Evolutionary conservation across 2,797 vertebrate species (phyloP).

Genomic region (Phaenicophaeus curvirostris): DNA sequence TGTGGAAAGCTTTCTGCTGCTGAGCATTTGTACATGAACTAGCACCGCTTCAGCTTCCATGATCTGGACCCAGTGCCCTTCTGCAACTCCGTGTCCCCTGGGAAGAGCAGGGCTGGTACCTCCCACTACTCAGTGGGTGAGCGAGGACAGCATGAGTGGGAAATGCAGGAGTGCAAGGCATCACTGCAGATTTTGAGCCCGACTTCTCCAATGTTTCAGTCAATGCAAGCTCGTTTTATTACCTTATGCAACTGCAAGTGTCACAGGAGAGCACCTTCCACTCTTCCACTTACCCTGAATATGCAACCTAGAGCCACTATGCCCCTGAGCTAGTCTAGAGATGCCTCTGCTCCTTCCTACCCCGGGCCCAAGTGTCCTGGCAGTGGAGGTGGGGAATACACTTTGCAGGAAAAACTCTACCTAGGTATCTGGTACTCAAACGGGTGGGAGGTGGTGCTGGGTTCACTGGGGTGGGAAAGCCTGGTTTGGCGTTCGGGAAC

Average conservation of each 20-base stretch:
- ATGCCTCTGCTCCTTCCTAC: neutral
- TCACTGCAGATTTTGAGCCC: neutral
- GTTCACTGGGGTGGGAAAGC: neutral
- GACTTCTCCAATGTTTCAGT: neutral
- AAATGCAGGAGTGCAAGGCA: neutral
- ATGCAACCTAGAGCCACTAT: neutral
- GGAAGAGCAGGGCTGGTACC: neutral
- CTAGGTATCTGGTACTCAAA: neutral
- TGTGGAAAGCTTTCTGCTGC: neutral
- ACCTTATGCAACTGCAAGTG: neutral
- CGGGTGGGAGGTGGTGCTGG: neutral
- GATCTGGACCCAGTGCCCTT: neutral
- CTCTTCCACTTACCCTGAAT: neutral
- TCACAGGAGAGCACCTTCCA: neutral
- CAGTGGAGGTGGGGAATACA: fast-evolving
- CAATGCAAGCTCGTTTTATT: neutral
- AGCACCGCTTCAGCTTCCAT: neutral
- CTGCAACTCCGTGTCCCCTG: fast-evolving
- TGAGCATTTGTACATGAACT: fast-evolving
- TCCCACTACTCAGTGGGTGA: neutral
- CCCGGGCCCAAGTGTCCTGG: neutral
- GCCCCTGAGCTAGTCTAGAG: neutral
- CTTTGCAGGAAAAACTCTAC: neutral
- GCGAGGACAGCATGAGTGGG: fast-evolving
- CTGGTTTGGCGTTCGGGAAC: neutral